Percentiles rank a stretch among this genome's conserved stretches.
Evolutionary conservation across 1,140 invertebrate species (phyloP).

Genomic region (Spodoptera litura): DNA sequence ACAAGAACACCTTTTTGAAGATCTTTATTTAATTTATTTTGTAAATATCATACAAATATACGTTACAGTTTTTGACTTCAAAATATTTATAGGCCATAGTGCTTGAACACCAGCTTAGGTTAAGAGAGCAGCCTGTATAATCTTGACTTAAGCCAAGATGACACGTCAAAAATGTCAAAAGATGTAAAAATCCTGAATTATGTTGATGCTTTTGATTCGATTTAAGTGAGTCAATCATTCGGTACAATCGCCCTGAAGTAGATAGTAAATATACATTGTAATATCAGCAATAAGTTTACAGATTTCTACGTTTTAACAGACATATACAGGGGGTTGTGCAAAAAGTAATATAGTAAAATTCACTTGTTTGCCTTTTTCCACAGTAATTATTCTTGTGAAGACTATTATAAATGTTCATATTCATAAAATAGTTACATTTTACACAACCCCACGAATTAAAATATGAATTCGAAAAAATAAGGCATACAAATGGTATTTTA

Average conservation of each 20-base stretch:
- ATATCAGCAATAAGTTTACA: conserved; percentile 42
- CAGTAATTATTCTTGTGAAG: background rate
- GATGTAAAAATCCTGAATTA: too few relatives aligned
- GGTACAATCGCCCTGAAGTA: conserved; percentile 5
- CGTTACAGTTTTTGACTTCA: too few relatives aligned
- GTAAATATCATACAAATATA: too few relatives aligned
- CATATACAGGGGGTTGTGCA: background rate
- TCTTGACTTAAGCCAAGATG: too few relatives aligned
- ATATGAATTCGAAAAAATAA: conserved; percentile 50
- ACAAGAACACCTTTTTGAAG: background rate
- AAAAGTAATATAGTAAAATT: background rate
- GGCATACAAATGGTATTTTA: conserved; percentile 53
- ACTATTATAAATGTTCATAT: too few relatives aligned
- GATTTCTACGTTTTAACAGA: conserved; percentile 35
- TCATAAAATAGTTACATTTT: conserved; percentile 6
- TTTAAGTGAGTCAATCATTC: background rate
- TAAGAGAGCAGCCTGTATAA: too few relatives aligned
- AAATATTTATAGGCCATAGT: too few relatives aligned
- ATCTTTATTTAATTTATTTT: too few relatives aligned
- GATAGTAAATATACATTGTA: conserved; percentile 29
- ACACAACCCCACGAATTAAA: conserved; percentile 25
- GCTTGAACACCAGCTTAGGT: too few relatives aligned
- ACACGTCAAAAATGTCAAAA: too few relatives aligned
- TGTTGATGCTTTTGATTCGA: too few relatives aligned
- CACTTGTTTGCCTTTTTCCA: background rate